Evolutionary conservation across 2,113 vertebrate species (phyloP).

Genomic region (Malurus elegans): DNA sequence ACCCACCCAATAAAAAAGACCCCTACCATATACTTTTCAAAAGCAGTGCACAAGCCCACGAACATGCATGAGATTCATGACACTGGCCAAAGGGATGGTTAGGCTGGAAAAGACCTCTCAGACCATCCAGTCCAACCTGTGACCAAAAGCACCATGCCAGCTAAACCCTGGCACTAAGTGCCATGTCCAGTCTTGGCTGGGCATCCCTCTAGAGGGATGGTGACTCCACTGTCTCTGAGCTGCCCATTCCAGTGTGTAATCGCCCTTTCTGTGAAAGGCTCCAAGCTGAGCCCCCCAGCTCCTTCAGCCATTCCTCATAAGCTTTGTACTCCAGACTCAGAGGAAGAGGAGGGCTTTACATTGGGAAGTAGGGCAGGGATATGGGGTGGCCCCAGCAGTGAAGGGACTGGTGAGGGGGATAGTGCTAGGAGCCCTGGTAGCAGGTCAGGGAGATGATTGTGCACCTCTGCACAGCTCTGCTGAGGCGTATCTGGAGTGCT

Average conservation of each 20-base stretch:
- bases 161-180: too few relatives aligned
- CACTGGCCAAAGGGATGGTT: neutral
- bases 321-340: neutral
- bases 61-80: fast-evolving
- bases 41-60: neutral
- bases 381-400: too few relatives aligned
- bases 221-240: neutral
- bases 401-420: neutral
- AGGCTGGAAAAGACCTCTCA: neutral
- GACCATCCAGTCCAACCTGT: neutral
- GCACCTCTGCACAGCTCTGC: neutral
- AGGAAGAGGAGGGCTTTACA: neutral
- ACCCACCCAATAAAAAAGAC: neutral
- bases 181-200: neutral
- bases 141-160: neutral
- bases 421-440: neutral
- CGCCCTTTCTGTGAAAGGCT: neutral
- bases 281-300: neutral
- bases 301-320: neutral
- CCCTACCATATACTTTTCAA: neutral
- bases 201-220: neutral
- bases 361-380: neutral
- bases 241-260: neutral
- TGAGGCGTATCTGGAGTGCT: neutral
- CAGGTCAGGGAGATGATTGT: neutral